Conservation (phyloP, 2,113 vertebrate genomes). For the Ondatra zibethicus region DNA sequence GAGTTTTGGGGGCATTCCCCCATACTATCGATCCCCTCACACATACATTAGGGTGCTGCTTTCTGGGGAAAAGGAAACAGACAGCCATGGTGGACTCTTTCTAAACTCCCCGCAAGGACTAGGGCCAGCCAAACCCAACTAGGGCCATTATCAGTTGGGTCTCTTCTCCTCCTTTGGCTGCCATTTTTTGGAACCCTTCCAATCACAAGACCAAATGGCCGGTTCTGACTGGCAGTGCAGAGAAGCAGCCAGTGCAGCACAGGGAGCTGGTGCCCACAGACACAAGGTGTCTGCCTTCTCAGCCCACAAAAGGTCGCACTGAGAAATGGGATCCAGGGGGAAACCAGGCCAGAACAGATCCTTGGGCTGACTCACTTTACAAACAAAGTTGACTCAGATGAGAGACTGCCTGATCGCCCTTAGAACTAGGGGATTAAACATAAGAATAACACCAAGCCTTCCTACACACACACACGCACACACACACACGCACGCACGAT, state of each 20-base stretch:
- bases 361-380: constrained; percentile 53
- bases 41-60: not conserved
- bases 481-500: not conserved
- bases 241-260: not conserved
- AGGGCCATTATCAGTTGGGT: not conserved
- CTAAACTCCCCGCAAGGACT: not conserved
- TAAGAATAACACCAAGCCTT: constrained; percentile 65
- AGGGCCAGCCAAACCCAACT: not conserved
- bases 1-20: not conserved
- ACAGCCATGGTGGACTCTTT: not conserved
- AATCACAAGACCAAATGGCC: not conserved
- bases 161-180: not conserved
- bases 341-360: constrained; percentile 54
- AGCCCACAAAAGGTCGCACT: constrained; percentile 12
- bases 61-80: not conserved
- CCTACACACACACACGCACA: not conserved
- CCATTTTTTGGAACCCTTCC: constrained; percentile 15
- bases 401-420: constrained; percentile 38
- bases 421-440: constrained; percentile 32
- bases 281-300: not conserved
- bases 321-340: constrained; percentile 65
- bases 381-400: constrained; percentile 67
- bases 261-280: not conserved
- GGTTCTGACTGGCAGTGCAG: not conserved
- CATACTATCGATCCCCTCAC: not conserved